Evolutionary conservation across 2,113 vertebrate species (phyloP).

Genomic region (Romanogobio albipinnatus): DNA sequence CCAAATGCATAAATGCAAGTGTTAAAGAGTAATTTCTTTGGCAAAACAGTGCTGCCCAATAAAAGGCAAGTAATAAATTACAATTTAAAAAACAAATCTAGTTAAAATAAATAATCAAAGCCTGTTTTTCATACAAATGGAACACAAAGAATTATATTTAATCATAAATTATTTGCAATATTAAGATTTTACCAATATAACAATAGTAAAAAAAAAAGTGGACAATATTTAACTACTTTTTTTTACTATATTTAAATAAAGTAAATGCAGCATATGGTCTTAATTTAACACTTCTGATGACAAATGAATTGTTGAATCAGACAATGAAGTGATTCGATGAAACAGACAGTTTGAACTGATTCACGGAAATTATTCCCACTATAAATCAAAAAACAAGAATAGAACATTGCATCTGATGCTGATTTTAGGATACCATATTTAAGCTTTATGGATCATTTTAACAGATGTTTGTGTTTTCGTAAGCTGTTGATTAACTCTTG

Average conservation of each 20-base stretch:
- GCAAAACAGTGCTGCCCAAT: not conserved
- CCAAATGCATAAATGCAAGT: not conserved
- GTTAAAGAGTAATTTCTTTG: not conserved
- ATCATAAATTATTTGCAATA: too few relatives aligned
- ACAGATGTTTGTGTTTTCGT: not conserved
- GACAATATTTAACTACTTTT: too few relatives aligned
- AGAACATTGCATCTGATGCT: not conserved
- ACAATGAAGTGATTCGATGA: not conserved
- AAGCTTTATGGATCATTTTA: not conserved
- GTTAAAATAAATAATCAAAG: not conserved
- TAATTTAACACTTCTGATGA: not conserved
- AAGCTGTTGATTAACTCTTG: not conserved
- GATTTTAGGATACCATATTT: not conserved
- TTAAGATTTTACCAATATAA: too few relatives aligned
- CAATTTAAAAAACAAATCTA: not conserved
- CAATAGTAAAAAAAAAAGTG: not conserved
- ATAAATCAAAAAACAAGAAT: not conserved
- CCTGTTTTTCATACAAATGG: not conserved
- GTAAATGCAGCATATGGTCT: not conserved
- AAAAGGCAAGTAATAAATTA: not conserved
- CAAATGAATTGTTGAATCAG: not conserved
- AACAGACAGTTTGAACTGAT: too few relatives aligned
- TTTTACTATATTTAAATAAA: not conserved
- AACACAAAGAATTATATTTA: not conserved
- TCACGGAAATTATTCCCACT: not conserved